Evolutionary conservation across 1,140 invertebrate species (phyloP).

Genomic region (Aphaenogaster rudis): DNA sequence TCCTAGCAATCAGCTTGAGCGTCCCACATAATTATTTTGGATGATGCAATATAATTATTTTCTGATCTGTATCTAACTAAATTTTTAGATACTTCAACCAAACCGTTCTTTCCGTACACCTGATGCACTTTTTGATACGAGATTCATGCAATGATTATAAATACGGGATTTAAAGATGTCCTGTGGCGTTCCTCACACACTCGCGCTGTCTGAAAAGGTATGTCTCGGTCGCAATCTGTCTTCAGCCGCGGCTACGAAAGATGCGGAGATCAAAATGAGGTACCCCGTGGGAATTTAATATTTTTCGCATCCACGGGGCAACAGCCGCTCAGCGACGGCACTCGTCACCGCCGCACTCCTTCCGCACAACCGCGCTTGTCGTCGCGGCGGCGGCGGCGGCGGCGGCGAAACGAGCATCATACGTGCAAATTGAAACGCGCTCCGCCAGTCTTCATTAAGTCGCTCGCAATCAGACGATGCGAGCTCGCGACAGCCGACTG

Average conservation of each 20-base stretch:
- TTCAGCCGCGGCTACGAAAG: not conserved
- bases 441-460: constrained; percentile 78
- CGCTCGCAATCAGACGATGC: constrained; percentile 71
- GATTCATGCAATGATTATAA: not conserved
- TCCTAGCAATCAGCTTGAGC: no score
- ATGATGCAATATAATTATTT: no score
- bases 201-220: not conserved
- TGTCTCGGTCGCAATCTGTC: not conserved
- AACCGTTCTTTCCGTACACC: no score
- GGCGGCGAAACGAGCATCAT: constrained; percentile 72
- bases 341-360: constrained; percentile 13
- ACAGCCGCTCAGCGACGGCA: constrained; percentile 12
- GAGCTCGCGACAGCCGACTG: not conserved
- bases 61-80: no score
- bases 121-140: not conserved
- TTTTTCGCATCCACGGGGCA: constrained; percentile 68
- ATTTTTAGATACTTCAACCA: no score
- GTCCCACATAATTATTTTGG: no score
- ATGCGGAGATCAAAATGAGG: constrained; percentile 41
- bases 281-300: constrained; percentile 75
- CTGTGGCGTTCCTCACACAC: not conserved
- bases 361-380: not conserved
- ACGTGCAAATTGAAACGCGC: constrained; percentile 76
- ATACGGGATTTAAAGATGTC: not conserved
- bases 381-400: not conserved